These are phyloP conservation scores for Caretta caretta DNA, from an alignment of 2,113 vertebrate genomes.

Conservation along the genomic window DNA sequence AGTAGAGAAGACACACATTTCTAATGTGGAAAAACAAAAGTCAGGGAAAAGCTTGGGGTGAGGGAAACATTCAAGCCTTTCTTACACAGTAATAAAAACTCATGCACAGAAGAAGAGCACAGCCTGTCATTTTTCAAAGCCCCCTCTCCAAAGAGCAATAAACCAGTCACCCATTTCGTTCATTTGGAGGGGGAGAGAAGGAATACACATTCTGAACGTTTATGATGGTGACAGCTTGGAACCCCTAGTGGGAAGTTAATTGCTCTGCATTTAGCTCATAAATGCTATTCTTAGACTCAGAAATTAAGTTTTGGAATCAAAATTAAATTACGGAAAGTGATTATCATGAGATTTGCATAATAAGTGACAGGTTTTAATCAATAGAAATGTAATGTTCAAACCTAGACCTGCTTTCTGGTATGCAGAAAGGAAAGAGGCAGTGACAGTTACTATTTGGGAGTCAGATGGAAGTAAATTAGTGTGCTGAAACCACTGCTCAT, in stretches of 20 bases:
- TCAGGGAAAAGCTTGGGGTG: not conserved
- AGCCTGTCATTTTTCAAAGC: not conserved
- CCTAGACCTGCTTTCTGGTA: not conserved
- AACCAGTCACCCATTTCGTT: conserved; percentile 18
- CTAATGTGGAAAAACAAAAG: not conserved
- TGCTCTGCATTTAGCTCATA: not conserved
- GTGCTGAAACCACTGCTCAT: not conserved
- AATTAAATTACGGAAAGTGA: not conserved
- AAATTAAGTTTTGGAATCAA: conserved; percentile 22
- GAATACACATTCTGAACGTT: not conserved
- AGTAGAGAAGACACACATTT: not conserved
- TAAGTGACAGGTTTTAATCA: not conserved
- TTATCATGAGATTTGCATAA: not conserved
- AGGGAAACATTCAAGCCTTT: not conserved
- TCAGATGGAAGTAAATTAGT: not conserved
- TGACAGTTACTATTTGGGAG: not conserved
- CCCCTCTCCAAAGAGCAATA: not conserved
- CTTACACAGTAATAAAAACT: not conserved
- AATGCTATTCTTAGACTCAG: not conserved
- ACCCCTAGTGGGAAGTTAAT: not conserved
- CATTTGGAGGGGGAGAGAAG: not conserved
- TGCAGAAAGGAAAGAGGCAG: not conserved
- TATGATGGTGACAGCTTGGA: not conserved
- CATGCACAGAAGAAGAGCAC: not conserved
- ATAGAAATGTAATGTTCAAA: not conserved